These are phyloP conservation scores for Anas bahamensis DNA, from an alignment of 2,797 vertebrate species.

Conservation along the genomic window DNA sequence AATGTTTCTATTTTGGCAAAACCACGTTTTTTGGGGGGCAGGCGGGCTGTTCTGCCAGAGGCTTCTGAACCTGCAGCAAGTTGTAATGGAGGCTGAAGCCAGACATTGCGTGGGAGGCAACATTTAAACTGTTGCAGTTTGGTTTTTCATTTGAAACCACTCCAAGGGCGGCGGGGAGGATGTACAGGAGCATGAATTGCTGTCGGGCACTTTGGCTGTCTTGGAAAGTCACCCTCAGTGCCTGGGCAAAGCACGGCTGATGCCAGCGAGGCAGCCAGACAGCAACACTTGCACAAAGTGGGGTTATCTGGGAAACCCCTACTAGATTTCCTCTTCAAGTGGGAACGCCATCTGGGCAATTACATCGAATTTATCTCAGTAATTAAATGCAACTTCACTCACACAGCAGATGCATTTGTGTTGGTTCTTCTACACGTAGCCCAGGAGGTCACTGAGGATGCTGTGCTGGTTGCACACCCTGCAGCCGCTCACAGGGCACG, in stretches of 20 bases:
- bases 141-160: conserved; percentile 17
- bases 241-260: neutral
- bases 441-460: neutral
- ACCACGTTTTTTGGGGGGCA: neutral
- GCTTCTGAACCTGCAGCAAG: neutral
- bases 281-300: neutral
- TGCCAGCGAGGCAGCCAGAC: neutral
- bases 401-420: neutral
- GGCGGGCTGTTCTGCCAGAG: conserved; percentile 14
- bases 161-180: neutral
- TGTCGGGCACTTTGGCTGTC: neutral
- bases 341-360: neutral
- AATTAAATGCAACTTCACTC: neutral
- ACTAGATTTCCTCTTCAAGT: neutral
- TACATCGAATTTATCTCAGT: neutral
- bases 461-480: neutral
- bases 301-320: neutral
- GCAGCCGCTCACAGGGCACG: neutral
- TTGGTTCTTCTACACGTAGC: neutral
- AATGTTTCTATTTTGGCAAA: conserved; percentile 48
- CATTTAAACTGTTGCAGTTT: neutral
- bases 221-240: neutral
- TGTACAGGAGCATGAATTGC: neutral
- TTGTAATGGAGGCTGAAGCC: neutral
- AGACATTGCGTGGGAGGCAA: conserved; percentile 7